A percentile compares a stretch with the other conserved stretches of the same genome.
Conservation (phyloP, 30 jellyfish, hydroid and myxozoan species). For the Hydractinia echinata region DNA sequence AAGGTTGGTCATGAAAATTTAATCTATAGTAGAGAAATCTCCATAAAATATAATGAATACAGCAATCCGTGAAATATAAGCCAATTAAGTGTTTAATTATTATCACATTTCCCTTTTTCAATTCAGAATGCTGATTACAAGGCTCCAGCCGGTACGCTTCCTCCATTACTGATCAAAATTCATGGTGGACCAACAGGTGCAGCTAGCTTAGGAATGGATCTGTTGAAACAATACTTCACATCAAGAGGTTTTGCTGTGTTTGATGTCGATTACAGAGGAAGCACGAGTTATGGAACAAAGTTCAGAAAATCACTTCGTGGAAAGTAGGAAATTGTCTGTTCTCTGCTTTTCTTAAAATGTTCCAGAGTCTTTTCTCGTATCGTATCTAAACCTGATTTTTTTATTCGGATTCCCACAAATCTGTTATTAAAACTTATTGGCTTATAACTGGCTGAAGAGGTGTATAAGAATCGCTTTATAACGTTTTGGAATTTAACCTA, state of each 20-base stretch:
- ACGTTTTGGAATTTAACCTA: neutral
- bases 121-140: slow-evolving; percentile 57
- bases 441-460: neutral
- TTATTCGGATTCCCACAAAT: no score
- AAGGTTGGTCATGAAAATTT: slow-evolving; percentile 42
- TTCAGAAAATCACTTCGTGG: slow-evolving; percentile 55
- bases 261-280: slow-evolving; percentile 83
- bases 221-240: slow-evolving; percentile 61
- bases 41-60: neutral
- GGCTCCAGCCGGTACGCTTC: slow-evolving; percentile 58
- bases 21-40: neutral
- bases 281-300: slow-evolving; percentile 77
- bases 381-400: no score
- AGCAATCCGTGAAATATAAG: neutral
- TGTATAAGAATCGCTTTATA: neutral
- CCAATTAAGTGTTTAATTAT: neutral
- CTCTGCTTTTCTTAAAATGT: no score
- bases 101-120: neutral
- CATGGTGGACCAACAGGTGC: slow-evolving; percentile 88
- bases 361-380: no score
- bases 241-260: slow-evolving; percentile 82
- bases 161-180: slow-evolving; percentile 62
- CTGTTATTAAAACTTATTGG: no score
- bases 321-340: slow-evolving; percentile 37
- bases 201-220: slow-evolving; percentile 66